Base-by-base conservation (phyloP, 2,888 invertebrate genomes). In the Drosophila paranaensis region DNA sequence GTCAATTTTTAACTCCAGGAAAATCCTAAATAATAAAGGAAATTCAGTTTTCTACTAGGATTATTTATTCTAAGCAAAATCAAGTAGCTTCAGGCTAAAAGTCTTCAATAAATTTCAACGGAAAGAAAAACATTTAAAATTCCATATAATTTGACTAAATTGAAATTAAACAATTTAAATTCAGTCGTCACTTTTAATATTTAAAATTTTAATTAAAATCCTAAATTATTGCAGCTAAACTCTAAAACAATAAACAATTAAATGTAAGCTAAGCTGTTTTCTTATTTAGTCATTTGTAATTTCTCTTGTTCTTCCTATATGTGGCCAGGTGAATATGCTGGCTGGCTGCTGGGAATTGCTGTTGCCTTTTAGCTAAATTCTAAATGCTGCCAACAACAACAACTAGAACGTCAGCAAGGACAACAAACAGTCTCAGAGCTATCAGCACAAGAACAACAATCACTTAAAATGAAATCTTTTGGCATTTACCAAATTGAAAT, bases 401-500 rank as follows among this genome's bases (percentile, higher is more conserved):
- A 40, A 42, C 11, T 14, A 25, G 13, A 40, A 30, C 27, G 33
- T 37, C 6, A 48, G 3, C 11, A 35, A 35, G 0, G 8, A 25
- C 14, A 25, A 8, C 25, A 25, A 25, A 25, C 14, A 37, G 8
- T 40, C 40, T 42, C n/a, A 20, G 20, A 51, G 40, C 33, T 39
- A 51, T 33, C 40, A 25, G 2, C 30, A 46, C 13, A 39, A 39
- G 1, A 53, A 50, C 25, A 63, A 27, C 43, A 66, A 77, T 39
- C 39, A 77, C 57, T 69, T 65, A 48, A 40, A 40, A 33, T 25
- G 11, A 65, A 60, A 69, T 63, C 43, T 42, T 54, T 66, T 30
- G 35, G 54, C 57, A 60, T 66, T 77, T 69, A 39, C 40, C 27
- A 76, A 65, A 68, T 62, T 68, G 30, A 72, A 57, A 68, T 62